These are phyloP conservation scores for Pyrochroa serraticornis DNA, from an alignment of 2,888 invertebrate species.

Conservation along the genomic window DNA sequence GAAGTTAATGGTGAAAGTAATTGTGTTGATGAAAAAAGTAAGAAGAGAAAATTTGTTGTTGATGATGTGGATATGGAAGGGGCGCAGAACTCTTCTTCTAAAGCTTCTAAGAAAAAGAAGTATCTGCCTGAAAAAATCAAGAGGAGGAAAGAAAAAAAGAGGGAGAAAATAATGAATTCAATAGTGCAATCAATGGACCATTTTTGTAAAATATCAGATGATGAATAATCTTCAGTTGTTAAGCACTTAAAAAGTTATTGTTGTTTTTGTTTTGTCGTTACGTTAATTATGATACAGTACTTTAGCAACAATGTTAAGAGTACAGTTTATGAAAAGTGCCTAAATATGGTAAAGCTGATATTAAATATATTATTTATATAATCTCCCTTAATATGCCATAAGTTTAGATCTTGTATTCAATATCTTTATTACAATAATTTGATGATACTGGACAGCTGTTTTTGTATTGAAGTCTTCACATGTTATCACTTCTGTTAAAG, in stretches of 20 bases:
- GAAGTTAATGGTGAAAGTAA: conserved; percentile 34
- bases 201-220: conserved; percentile 51
- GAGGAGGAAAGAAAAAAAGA: conserved; percentile 42
- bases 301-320: too few relatives aligned
- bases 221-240: too few relatives aligned
- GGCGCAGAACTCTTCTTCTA: conserved; percentile 31
- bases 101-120: conserved; percentile 39
- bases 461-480: too few relatives aligned
- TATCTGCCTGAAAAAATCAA: conserved; percentile 33
- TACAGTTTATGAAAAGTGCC: too few relatives aligned
- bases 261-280: neutral
- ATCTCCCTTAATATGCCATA: too few relatives aligned
- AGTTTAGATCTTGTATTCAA: too few relatives aligned
- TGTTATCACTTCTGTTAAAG: too few relatives aligned
- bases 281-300: too few relatives aligned
- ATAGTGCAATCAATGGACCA: conserved; percentile 48
- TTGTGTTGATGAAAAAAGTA: conserved; percentile 37
- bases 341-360: too few relatives aligned
- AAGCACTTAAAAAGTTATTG: neutral
- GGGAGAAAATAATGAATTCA: conserved; percentile 42
- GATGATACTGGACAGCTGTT: too few relatives aligned
- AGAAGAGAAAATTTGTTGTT: conserved; percentile 45
- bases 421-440: too few relatives aligned
- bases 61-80: conserved; percentile 38
- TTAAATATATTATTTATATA: too few relatives aligned